Percentiles rank a stretch among this genome's conserved stretches.
These are phyloP conservation scores for Hemibagrus wyckioides DNA, from an alignment of 2,113 vertebrate genomes.

Conservation along the genomic window DNA sequence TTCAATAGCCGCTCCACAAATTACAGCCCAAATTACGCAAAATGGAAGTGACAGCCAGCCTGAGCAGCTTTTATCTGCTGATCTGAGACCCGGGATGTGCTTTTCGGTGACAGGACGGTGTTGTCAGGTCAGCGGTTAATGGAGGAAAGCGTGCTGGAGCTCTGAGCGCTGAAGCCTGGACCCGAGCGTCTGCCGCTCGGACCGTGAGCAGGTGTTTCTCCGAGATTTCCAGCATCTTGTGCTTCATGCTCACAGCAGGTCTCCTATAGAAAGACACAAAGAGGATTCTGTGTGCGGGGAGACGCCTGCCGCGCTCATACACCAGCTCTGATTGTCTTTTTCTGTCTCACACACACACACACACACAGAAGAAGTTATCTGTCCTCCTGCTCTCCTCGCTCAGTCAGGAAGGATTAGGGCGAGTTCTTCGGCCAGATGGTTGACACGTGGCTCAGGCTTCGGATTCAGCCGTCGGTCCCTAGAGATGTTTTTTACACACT, in stretches of 20 bases:
- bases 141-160: neutral
- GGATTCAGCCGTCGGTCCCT: neutral
- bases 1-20: slow-evolving; percentile 8
- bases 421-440: neutral
- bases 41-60: slow-evolving; percentile 45
- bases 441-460: neutral
- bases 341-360: slow-evolving; percentile 35
- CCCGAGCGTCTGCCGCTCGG: slow-evolving; percentile 24
- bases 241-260: slow-evolving; percentile 36
- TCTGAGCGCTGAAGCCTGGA: neutral
- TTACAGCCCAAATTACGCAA: slow-evolving; percentile 10
- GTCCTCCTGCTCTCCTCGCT: slow-evolving; percentile 8
- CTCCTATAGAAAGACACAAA: slow-evolving; percentile 50
- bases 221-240: slow-evolving; percentile 21
- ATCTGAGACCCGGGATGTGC: neutral
- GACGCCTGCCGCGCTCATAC: slow-evolving; percentile 38
- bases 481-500: neutral
- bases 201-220: slow-evolving; percentile 46
- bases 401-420: slow-evolving; percentile 44
- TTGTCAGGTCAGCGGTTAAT: slow-evolving; percentile 3
- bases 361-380: slow-evolving; percentile 32
- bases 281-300: slow-evolving; percentile 39
- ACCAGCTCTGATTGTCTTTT: slow-evolving; percentile 41
- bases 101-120: slow-evolving; percentile 14
- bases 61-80: neutral